phyloP scores from a whole-genome alignment of 2,113 vertebrate genomes.

The Glareola pratincola region DNA sequence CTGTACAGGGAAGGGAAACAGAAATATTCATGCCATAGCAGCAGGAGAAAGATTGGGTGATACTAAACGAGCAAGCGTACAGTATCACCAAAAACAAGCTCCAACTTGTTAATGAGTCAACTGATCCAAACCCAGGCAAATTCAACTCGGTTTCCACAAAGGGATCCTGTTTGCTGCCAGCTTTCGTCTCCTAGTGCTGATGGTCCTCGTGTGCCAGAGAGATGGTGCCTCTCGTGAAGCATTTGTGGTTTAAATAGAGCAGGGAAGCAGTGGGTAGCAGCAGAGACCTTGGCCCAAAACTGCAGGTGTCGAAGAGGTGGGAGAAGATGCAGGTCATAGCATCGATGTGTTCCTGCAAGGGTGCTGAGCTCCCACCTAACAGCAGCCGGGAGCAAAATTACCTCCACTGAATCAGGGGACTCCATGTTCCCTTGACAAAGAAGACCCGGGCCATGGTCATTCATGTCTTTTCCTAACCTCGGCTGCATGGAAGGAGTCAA shows the following conservation, averaged over 20 bases:
- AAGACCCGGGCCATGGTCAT: neutral
- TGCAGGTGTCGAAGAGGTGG: no score
- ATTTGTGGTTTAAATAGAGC: neutral
- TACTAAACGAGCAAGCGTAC: neutral
- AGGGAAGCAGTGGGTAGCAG: neutral
- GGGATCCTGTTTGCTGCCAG: neutral
- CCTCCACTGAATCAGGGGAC: rapidly evolving
- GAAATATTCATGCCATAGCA: neutral
- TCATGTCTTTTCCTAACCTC: neutral
- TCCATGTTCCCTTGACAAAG: neutral
- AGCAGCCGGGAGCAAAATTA: neutral
- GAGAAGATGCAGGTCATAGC: neutral
- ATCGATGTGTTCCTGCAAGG: neutral
- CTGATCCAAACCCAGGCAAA: neutral
- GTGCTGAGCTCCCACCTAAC: neutral
- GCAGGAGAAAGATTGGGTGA: conserved; percentile 9
- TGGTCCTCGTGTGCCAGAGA: rapidly evolving
- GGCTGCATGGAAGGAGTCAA: neutral
- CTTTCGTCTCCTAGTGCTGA: neutral
- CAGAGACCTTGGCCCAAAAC: neutral
- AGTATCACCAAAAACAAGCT: neutral
- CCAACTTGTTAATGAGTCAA: neutral
- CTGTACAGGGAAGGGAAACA: neutral
- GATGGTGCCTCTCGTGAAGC: neutral
- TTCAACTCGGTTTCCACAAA: neutral